These are phyloP conservation scores for Eudemis profundana DNA, from an alignment of 2,888 invertebrate species.

Conservation along the genomic window DNA sequence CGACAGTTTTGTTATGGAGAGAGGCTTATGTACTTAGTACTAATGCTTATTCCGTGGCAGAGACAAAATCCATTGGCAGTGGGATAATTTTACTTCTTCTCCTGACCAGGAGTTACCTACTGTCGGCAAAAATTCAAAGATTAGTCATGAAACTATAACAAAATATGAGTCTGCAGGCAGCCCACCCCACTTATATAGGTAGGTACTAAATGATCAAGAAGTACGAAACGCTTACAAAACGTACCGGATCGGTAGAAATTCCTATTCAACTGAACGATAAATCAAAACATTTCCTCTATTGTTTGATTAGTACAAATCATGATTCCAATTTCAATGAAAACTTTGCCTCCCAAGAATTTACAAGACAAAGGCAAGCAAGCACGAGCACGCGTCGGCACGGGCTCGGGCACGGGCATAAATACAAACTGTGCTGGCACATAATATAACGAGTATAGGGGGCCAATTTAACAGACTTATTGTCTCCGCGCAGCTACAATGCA, in stretches of 20 bases:
- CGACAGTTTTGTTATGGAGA: no score
- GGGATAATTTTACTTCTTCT: no score
- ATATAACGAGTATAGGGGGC: slow-evolving; percentile 77
- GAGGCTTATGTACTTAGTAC: no score
- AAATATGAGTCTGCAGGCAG: no score
- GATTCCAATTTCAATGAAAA: slow-evolving; percentile 45
- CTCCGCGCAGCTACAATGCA: slow-evolving; percentile 81
- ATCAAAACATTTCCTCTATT: slow-evolving; percentile 41
- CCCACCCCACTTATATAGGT: neutral
- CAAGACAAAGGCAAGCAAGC: slow-evolving; percentile 61
- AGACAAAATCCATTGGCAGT: no score
- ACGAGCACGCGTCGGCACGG: slow-evolving; percentile 62
- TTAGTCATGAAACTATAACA: no score
- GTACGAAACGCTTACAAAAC: neutral
- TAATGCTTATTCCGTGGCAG: no score
- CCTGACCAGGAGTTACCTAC: no score
- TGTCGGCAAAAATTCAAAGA: no score
- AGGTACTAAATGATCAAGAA: neutral
- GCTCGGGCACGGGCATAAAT: slow-evolving; percentile 61
- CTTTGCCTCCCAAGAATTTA: slow-evolving; percentile 63
- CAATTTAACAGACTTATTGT: slow-evolving; percentile 86
- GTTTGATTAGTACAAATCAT: slow-evolving; percentile 45
- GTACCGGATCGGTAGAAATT: neutral
- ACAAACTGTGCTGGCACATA: slow-evolving; percentile 67
- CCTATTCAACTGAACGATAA: slow-evolving; percentile 27